These are phyloP conservation scores for Drymodes brunneopygia DNA, from an alignment of 2,113 vertebrate genomes.

Conservation along the genomic window DNA sequence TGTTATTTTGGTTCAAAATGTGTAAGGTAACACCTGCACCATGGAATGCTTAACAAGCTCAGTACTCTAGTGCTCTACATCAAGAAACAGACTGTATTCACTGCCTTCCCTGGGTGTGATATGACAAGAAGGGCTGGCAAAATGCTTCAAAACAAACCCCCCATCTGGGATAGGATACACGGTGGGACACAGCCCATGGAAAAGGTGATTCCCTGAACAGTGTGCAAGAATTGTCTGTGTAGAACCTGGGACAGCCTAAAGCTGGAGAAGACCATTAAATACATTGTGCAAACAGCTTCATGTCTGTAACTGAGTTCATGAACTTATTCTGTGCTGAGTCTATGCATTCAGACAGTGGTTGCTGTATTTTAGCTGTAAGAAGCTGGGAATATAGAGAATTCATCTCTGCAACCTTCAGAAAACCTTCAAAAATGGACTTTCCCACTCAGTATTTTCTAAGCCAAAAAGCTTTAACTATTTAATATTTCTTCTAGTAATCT, in stretches of 20 bases:
- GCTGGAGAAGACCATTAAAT: background rate
- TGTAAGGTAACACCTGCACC: background rate
- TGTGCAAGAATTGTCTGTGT: background rate
- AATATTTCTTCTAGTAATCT: background rate
- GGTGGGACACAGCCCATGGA: background rate
- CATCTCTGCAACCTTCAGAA: background rate
- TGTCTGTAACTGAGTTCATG: background rate
- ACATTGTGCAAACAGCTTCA: background rate
- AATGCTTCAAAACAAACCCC: background rate
- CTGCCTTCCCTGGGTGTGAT: background rate
- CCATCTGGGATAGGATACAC: rapidly evolving
- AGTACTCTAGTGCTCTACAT: background rate
- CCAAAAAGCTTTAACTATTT: background rate
- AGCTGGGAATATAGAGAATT: background rate
- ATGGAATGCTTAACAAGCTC: background rate
- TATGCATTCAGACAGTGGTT: background rate
- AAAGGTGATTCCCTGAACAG: background rate
- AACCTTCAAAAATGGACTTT: background rate
- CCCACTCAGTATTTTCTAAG: background rate
- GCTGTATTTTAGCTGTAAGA: background rate
- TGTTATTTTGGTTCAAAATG: background rate
- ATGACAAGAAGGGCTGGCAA: background rate
- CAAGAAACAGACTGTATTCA: background rate
- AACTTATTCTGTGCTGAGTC: background rate
- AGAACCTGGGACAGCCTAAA: background rate